Evolutionary conservation across 92 coral and sea anemone genomes (phyloP).

Genomic region (Bergia puertoricense): DNA sequence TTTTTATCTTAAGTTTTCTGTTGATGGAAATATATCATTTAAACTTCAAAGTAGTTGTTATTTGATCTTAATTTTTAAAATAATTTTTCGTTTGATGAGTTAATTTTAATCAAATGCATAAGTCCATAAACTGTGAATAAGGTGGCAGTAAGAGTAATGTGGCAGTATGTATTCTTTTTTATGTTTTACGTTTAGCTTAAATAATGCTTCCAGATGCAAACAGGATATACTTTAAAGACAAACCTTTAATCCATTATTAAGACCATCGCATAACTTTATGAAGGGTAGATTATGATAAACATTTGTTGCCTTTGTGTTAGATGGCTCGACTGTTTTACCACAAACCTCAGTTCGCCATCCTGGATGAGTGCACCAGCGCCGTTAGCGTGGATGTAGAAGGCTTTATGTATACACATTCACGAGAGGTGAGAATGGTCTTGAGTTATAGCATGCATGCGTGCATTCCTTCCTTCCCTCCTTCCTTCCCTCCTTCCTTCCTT

Average conservation of each 20-base stretch:
- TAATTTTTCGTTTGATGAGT: too few relatives aligned
- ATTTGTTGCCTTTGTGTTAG: constrained; percentile 33
- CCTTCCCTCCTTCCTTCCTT: neutral
- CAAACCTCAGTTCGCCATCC: constrained; percentile 97
- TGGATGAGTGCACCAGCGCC: constrained; percentile 98
- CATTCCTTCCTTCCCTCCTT: neutral
- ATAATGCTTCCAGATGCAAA: neutral
- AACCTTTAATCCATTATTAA: neutral
- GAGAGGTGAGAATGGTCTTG: constrained; percentile 69
- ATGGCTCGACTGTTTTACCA: constrained; percentile 99
- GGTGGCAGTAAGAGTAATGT: too few relatives aligned
- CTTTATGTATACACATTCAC: constrained; percentile 93
- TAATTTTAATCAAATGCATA: too few relatives aligned
- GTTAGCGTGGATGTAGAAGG: constrained; percentile 99
- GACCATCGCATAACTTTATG: neutral
- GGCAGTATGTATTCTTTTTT: too few relatives aligned
- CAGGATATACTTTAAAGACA: neutral
- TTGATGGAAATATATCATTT: neutral
- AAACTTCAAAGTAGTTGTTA: too few relatives aligned
- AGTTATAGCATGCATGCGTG: neutral
- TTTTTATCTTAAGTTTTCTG: neutral
- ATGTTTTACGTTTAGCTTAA: too few relatives aligned
- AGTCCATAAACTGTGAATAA: too few relatives aligned
- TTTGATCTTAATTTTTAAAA: too few relatives aligned
- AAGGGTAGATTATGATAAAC: neutral